Evolutionary conservation across 1,140 invertebrate genomes (phyloP).

Genomic region (Microplitis mediator): DNA sequence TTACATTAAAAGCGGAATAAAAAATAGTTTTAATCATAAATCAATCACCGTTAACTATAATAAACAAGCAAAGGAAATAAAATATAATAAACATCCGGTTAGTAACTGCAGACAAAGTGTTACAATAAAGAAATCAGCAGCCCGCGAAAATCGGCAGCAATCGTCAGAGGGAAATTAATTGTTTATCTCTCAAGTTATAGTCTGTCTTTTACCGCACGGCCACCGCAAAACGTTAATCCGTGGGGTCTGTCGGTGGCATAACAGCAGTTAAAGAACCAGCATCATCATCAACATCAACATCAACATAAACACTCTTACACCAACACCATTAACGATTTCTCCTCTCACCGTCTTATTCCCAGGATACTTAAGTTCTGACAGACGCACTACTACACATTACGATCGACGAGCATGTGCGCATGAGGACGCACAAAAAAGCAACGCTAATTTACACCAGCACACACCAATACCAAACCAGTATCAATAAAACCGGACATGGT

Average conservation of each 20-base stretch:
- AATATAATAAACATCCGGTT: background rate
- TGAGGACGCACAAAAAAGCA: no score
- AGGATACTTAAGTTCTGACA: no score
- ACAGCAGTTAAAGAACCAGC: background rate
- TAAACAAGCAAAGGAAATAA: no score
- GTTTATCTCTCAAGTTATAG: constrained; percentile 42
- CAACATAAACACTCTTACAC: background rate
- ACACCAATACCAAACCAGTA: background rate
- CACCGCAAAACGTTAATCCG: constrained; percentile 42
- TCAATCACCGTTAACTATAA: background rate
- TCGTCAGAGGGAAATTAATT: constrained; percentile 42
- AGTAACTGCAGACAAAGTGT: background rate
- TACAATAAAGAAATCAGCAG: background rate
- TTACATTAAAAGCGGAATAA: background rate
- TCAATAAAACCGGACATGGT: background rate
- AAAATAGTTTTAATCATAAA: background rate
- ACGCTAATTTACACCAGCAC: no score
- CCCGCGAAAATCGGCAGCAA: constrained; percentile 13
- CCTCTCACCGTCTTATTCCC: no score
- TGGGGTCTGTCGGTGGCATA: background rate
- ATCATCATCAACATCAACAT: background rate
- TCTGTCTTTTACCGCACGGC: constrained; percentile 37
- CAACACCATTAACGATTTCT: no score
- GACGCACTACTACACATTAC: no score
- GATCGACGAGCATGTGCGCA: no score